phyloP scores from a whole-genome alignment of 2,113 vertebrate genomes.

The Elephas maximus region DNA sequence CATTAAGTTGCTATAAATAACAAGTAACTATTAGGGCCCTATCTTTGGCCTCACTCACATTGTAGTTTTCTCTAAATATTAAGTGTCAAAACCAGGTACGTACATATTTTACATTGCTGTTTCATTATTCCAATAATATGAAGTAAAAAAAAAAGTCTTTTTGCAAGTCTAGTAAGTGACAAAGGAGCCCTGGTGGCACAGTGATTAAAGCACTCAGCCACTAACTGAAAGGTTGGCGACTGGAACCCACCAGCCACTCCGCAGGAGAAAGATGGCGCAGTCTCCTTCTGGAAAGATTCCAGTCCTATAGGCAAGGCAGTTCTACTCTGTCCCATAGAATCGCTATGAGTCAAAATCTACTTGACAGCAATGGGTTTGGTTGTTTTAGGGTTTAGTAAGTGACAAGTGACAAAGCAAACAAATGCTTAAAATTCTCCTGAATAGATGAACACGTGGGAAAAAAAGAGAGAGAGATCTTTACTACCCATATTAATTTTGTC shows the following conservation, averaged over 20 bases:
- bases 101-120: background rate
- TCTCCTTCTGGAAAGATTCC: no score
- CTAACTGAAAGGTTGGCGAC: no score
- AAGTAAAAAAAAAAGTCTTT: background rate
- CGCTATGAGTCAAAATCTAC: no score
- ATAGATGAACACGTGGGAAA: conserved; percentile 20
- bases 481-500: conserved; percentile 12
- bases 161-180: conserved; percentile 7
- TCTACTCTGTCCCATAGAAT: no score
- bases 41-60: conserved; percentile 17
- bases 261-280: no score
- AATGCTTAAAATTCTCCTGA: conserved; percentile 51
- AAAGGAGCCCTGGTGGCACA: background rate
- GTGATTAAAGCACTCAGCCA: no score
- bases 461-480: background rate
- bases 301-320: no score
- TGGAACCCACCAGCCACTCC: no score
- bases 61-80: conserved; percentile 43
- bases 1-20: conserved; percentile 18
- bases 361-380: no score
- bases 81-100: conserved; percentile 44
- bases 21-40: background rate
- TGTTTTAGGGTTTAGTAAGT: no score
- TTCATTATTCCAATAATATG: conserved; percentile 53
- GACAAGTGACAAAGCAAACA: conserved; percentile 27